Conservation (phyloP, 2,113 vertebrate genomes). For the Rhinoptilus africanus region DNA sequence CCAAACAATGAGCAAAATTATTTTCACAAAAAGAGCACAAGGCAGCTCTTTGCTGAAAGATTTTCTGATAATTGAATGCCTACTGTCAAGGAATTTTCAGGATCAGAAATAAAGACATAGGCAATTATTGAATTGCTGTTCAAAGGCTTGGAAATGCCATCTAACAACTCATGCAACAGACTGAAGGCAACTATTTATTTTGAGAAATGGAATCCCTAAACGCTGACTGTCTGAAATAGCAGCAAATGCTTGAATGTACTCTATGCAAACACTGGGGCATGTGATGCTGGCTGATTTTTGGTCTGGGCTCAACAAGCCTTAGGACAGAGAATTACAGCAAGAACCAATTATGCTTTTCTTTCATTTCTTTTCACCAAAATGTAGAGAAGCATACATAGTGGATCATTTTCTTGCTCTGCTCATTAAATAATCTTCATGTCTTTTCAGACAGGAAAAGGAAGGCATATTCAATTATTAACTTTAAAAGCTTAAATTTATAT, state of each 20-base stretch:
- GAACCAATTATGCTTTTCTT: neutral
- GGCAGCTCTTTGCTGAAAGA: neutral
- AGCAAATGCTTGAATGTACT: neutral
- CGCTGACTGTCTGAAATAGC: neutral
- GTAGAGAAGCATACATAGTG: neutral
- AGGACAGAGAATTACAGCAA: neutral
- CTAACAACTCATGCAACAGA: neutral
- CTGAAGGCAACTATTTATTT: neutral
- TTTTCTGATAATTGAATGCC: neutral
- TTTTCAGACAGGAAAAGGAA: neutral
- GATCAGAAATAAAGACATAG: neutral
- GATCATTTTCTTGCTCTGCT: neutral
- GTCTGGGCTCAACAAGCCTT: neutral
- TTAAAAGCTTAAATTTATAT: neutral
- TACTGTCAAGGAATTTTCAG: neutral
- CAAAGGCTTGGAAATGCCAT: neutral
- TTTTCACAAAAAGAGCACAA: neutral
- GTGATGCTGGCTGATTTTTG: neutral
- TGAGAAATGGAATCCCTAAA: slow-evolving; percentile 9
- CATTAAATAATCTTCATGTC: neutral
- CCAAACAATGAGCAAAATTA: neutral
- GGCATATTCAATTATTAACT: neutral
- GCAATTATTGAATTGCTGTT: neutral
- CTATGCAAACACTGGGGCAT: neutral
- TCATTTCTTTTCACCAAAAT: neutral